Evolutionary conservation across 2,113 vertebrate species (phyloP), one percentile per base, ranked within the genome.

Genomic region (Setophaga petechia): DNA sequence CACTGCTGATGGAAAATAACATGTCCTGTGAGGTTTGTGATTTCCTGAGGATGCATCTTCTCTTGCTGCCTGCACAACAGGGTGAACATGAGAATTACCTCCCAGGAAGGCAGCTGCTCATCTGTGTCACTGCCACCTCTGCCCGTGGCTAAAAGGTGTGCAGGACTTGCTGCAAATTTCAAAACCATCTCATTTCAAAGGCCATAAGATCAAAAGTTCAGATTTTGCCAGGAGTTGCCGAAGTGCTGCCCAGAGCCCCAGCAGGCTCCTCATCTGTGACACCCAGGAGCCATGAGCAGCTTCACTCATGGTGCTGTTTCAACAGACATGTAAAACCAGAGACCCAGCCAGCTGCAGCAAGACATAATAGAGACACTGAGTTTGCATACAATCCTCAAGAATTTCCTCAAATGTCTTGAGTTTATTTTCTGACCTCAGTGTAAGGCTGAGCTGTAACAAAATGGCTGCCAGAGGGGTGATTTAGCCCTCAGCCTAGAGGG

Each of bases 361-460:
- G 47, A 54, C 93, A 94, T 85, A 93, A 91, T 44, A 90, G 87
- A 85, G 72, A 89, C 37, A 61, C 1, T 76, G 57, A 79, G 61
- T 37, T 89, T 75, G 73, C n/a, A 54, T 8, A 43, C 23, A 69
- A 16, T 72, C 86, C 83, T 93, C 59, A 91, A 63, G 39, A 69
- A 72, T 92, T 75, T 84, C 55, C 75, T 91, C 55, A 37, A 86
- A 94, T 78, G 7, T 72, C 31, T 47, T 75, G 27, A 23, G 90
- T 93, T 95, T 75, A 87, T 96, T 94, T 93, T 84, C 77, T 93
- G 69, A 77, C 62, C 67, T 74, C 59, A 20, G 73, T 57, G n/a
- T 74, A 93, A 91, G 49, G 63, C 75, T 77, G 28, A 69, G 79
- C 63, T 89, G 87, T 93, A 86, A 78, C 35, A 90, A 61, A 11